Evolutionary conservation across 2,888 invertebrate genomes (phyloP).

Genomic region (Cephus pulcher): DNA sequence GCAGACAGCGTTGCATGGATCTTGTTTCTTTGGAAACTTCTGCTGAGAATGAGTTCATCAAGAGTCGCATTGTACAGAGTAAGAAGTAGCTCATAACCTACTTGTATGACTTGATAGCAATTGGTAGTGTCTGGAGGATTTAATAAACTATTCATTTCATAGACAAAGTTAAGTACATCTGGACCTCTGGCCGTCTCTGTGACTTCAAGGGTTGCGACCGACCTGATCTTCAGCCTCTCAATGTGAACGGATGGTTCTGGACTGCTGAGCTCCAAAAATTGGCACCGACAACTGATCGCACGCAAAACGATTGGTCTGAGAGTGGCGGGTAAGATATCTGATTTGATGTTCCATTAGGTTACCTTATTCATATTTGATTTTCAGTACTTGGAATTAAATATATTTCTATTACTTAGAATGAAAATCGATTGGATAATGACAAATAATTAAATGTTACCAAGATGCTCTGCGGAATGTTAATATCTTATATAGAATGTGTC

Average conservation of each 20-base stretch:
- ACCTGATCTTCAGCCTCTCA: conserved; percentile 83
- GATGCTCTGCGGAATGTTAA: background rate
- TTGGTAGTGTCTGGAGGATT: background rate
- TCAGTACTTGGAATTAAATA: background rate
- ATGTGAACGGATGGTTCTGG: conserved; percentile 93
- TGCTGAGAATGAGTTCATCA: conserved; percentile 89
- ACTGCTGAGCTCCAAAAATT: conserved; percentile 87
- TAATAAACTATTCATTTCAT: conserved; percentile 20
- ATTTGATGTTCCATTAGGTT: conserved; percentile 6
- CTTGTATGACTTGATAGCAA: background rate
- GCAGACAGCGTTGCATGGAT: conserved; percentile 91
- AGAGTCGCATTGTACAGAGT: conserved; percentile 83
- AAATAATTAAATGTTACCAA: background rate
- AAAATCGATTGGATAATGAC: background rate
- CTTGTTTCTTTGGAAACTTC: conserved; percentile 87
- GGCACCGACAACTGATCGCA: conserved; percentile 83
- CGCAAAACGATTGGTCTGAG: conserved; percentile 90
- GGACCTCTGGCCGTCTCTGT: conserved; percentile 91
- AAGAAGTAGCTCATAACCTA: conserved; percentile 45
- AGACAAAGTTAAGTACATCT: conserved; percentile 85
- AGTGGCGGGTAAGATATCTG: conserved; percentile 74
- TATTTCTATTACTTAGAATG: background rate
- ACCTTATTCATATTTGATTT: background rate
- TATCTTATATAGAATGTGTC: background rate
- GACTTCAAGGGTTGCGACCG: conserved; percentile 92